Percentiles rank a stretch among this genome's conserved stretches.
phyloP scores from a whole-genome alignment of 2,113 vertebrate species.

The Triplophysa rosa region DNA sequence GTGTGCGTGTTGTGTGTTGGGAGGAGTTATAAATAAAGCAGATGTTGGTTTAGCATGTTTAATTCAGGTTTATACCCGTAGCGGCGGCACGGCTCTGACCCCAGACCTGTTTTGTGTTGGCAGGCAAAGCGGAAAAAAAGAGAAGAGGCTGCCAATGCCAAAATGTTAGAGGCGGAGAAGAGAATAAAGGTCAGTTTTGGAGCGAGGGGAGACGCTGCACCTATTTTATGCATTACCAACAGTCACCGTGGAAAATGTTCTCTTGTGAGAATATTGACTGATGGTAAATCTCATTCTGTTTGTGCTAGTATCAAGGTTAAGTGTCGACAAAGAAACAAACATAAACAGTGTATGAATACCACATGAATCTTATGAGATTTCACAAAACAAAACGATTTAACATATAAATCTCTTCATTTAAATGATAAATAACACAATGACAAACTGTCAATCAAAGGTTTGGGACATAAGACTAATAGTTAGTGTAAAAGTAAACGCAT shows the following conservation, averaged over 20 bases:
- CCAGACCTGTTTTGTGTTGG: conserved; percentile 83
- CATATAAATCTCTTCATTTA: no score
- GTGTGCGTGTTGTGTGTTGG: conserved; percentile 5
- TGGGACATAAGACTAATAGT: no score
- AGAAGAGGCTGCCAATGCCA: conserved; percentile 97
- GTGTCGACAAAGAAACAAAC: neutral
- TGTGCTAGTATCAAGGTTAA: no score
- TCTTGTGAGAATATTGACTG: no score
- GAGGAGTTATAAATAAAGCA: conserved; percentile 25
- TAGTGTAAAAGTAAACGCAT: no score
- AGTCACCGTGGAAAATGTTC: conserved; percentile 11
- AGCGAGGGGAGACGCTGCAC: conserved; percentile 48
- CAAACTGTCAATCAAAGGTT: no score
- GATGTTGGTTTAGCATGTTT: conserved; percentile 59
- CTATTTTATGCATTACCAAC: conserved; percentile 9
- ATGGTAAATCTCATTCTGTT: no score
- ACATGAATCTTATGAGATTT: no score
- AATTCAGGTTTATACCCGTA: conserved; percentile 43
- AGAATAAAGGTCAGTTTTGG: conserved; percentile 93
- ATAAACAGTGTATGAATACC: neutral
- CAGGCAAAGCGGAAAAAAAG: conserved; percentile 99
- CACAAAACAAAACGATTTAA: no score
- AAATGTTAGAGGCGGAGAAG: conserved; percentile 98
- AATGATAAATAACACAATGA: no score
- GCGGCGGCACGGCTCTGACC: conserved; percentile 66